These are phyloP conservation scores for Zeus faber DNA, from an alignment of 2,113 vertebrate species.

Conservation along the genomic window DNA sequence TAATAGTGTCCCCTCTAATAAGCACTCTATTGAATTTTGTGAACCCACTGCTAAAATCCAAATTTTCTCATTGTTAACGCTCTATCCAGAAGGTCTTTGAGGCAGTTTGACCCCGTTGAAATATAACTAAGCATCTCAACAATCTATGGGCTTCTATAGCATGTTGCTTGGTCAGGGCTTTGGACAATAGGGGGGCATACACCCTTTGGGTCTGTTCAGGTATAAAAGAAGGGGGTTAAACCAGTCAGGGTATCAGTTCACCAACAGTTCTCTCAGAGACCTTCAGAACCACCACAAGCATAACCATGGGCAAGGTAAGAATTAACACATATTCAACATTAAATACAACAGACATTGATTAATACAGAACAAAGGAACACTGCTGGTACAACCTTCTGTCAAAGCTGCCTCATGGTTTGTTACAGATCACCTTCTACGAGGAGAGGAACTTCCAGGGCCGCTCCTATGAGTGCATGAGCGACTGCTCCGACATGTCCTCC, in stretches of 20 bases:
- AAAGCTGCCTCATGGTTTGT: no score
- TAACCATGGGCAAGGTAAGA: constrained; percentile 1
- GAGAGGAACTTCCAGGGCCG: background rate
- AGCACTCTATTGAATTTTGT: no score
- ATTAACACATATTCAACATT: no score
- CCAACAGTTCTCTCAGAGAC: constrained; percentile 2
- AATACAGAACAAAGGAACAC: no score
- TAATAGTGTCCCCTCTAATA: no score
- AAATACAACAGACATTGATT: no score
- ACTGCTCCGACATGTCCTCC: constrained; percentile 60
- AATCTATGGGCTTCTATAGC: constrained; percentile 48
- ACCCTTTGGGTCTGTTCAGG: constrained; percentile 55
- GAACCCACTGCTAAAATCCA: no score
- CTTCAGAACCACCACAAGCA: background rate
- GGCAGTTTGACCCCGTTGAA: constrained; percentile 27
- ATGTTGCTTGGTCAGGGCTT: constrained; percentile 58
- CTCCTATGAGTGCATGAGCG: constrained; percentile 11
- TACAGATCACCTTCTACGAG: constrained; percentile 1
- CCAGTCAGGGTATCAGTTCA: constrained; percentile 37
- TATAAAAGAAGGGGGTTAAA: constrained; percentile 59
- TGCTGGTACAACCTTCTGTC: no score
- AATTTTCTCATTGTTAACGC: background rate
- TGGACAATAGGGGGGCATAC: constrained; percentile 47
- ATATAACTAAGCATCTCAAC: constrained; percentile 41
- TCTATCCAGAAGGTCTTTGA: constrained; percentile 22